Evolutionary conservation across 2,888 invertebrate species (phyloP).

Genomic region (Nephrotoma appendiculata): DNA sequence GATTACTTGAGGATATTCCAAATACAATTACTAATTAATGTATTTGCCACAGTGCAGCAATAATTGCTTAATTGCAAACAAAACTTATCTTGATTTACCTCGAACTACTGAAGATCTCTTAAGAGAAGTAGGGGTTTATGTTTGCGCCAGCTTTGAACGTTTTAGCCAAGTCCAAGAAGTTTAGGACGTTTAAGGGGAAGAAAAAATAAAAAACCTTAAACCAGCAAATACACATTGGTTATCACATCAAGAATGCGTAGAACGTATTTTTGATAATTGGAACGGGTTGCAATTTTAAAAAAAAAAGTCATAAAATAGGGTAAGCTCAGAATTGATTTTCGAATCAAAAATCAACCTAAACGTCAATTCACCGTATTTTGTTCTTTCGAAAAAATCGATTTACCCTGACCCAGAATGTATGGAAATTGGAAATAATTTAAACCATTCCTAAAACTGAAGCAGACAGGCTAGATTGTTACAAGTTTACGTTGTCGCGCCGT

Average conservation of each 20-base stretch:
- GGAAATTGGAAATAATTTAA: too few species aligned
- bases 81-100: not conserved
- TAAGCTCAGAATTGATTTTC: not conserved
- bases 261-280: slow-evolving; percentile 2
- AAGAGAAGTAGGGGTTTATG: not conserved
- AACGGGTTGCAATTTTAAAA: not conserved
- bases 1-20: not conserved
- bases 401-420: too few species aligned
- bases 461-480: too few species aligned
- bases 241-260: slow-evolving; percentile 5
- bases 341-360: too few species aligned
- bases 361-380: too few species aligned
- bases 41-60: too few species aligned
- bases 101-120: not conserved
- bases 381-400: too few species aligned
- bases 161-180: not conserved
- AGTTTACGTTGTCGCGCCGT: too few species aligned
- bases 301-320: not conserved
- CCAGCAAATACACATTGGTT: not conserved
- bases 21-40: not conserved
- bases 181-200: too few species aligned
- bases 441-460: too few species aligned
- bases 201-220: not conserved
- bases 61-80: too few species aligned
- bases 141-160: not conserved